Base-by-base conservation (phyloP, 2,888 invertebrate genomes). In the Aspidapion aeneum region DNA sequence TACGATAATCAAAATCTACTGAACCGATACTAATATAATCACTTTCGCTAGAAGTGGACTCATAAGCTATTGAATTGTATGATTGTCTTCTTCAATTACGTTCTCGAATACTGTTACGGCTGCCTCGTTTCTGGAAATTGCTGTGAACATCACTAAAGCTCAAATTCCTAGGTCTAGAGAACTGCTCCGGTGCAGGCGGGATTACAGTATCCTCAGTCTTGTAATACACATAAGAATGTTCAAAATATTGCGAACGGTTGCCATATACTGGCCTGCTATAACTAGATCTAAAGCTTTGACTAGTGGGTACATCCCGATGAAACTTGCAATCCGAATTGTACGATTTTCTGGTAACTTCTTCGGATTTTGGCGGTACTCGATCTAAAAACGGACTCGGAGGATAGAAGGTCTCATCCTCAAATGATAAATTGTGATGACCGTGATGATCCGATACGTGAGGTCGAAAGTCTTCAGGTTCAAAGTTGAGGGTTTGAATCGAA, bases 1-100 rank as follows among this genome's bases (percentile, higher is more conserved):
- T 68, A 3, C 80, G 75, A 77, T 78, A 78, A 68, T 80, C 80
- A 55, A 80, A 74, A 72, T 81, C 81, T 0, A 78, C 80, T 9
- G 80, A 80, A 16, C 81, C 79, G 9, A 78, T 69, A 63, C 80
- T 80, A 56, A 78, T 74, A 62, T 81, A 82, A 67, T 84, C 84
- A 66, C 80, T 82, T 19, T 79, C 80, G 63, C 83, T 83, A 50
- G 84, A 84, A 64, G 83, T 83, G 61, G 83, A 82, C 21, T 82
- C 82, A 68, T 83, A 83, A 3, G 82, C 82, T 71, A 82, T 82
- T 20, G 85, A 85, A 77, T 86, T 85, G 71, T 86, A 86, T 67
- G 85, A 85, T 67, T 85, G 80, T 12, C 85, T 77, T 2, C 83
- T 75, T 12, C 81, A 74, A 52, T 85, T 85, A 52, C 85, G 80